phyloP scores from a whole-genome alignment of 2,113 vertebrate genomes.

The Andinoacara biseriatus region DNA sequence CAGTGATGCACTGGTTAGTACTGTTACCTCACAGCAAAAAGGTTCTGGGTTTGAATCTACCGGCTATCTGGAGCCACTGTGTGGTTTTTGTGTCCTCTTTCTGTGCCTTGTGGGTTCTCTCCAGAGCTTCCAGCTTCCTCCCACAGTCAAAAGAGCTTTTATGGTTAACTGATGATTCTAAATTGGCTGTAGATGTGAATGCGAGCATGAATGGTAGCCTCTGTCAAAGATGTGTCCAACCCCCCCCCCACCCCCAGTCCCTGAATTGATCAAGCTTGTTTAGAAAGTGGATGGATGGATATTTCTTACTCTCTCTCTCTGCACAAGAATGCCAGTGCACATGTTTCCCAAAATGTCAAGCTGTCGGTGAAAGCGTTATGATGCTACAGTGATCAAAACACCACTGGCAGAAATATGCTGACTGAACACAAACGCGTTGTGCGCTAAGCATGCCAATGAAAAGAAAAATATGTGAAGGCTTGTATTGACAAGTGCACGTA shows the following conservation, averaged over 20 bases:
- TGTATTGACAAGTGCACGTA: constrained; percentile 28
- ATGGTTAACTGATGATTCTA: background rate
- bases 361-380: constrained; percentile 11
- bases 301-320: background rate
- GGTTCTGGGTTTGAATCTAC: too few relatives aligned
- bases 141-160: too few relatives aligned
- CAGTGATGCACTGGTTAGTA: background rate
- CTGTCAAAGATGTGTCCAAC: background rate
- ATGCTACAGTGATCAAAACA: constrained; percentile 5
- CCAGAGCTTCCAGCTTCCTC: background rate
- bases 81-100: background rate
- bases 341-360: background rate
- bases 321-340: background rate
- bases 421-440: background rate
- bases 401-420: constrained; percentile 23
- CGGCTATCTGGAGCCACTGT: background rate
- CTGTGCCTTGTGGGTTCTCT: background rate
- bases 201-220: background rate
- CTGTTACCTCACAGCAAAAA: background rate
- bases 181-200: background rate
- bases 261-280: background rate
- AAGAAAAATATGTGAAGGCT: constrained; percentile 22
- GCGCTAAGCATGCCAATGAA: constrained; percentile 5
- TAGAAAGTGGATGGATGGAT: background rate
- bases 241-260: too few relatives aligned